Evolutionary conservation across 2,888 invertebrate species (phyloP).

Genomic region (Habroteleia sp.): DNA sequence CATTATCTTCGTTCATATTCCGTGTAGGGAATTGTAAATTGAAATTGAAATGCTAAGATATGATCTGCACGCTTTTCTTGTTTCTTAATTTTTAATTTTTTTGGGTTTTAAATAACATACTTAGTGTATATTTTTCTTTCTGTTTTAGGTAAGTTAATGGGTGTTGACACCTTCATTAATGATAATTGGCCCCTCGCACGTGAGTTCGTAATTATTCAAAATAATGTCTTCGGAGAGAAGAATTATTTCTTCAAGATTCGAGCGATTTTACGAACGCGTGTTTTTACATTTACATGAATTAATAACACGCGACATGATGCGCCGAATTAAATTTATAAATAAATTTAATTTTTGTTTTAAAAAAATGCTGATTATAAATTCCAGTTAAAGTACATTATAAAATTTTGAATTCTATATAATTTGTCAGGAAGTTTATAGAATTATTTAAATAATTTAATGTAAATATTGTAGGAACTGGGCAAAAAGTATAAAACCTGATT

Average conservation of each 20-base stretch:
- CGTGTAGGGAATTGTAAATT: constrained; percentile 2
- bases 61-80: not conserved
- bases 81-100: not conserved
- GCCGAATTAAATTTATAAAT: constrained; percentile 2
- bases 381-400: too few relatives aligned
- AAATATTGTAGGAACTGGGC: too few relatives aligned
- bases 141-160: constrained; percentile 58
- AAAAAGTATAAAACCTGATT: too few relatives aligned
- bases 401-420: too few relatives aligned
- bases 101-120: not conserved
- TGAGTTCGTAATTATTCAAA: constrained; percentile 42
- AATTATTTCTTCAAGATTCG: constrained; percentile 42
- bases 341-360: not conserved
- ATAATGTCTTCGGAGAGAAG: not conserved
- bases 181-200: constrained; percentile 45
- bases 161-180: constrained; percentile 52
- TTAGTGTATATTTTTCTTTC: constrained; percentile 32
- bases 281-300: constrained; percentile 14
- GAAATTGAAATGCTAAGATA: constrained; percentile 1
- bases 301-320: constrained; percentile 9
- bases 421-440: too few relatives aligned
- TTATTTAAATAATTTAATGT: too few relatives aligned
- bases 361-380: too few relatives aligned
- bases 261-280: constrained; percentile 27
- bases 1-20: constrained; percentile 9